These are phyloP conservation scores for Hylomyscus alleni DNA, from an alignment of 2,797 vertebrate species.

Conservation along the genomic window DNA sequence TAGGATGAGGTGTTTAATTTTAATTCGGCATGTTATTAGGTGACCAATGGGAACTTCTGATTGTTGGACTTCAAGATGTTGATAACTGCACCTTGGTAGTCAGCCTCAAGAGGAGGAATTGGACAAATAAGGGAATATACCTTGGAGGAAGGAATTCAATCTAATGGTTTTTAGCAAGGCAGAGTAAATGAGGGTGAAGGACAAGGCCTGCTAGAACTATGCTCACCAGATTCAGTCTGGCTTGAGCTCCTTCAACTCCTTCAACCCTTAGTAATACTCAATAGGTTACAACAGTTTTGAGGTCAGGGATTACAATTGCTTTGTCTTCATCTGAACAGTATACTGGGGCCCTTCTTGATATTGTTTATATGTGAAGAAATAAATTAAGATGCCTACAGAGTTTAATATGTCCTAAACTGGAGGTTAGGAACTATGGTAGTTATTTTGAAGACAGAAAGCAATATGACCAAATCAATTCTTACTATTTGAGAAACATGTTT, in stretches of 20 bases:
- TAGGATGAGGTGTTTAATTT: not conserved
- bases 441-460: not conserved
- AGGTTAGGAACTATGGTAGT: not conserved
- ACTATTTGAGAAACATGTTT: not conserved
- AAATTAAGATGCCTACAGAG: not conserved
- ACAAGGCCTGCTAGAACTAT: not conserved
- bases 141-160: not conserved
- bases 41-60: not conserved
- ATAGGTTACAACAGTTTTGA: not conserved
- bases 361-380: constrained; percentile 28
- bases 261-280: not conserved
- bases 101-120: not conserved
- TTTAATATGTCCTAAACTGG: not conserved
- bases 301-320: not conserved
- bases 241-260: not conserved
- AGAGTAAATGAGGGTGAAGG: not conserved
- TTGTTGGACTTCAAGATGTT: not conserved
- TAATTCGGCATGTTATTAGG: not conserved
- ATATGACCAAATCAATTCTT: not conserved
- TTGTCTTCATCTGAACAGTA: not conserved
- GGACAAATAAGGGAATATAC: not conserved
- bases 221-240: not conserved
- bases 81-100: not conserved
- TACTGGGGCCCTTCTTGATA: not conserved
- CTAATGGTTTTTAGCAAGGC: not conserved